phyloP scores from a whole-genome alignment of 2,888 invertebrate genomes.

The Malachius bipustulatus region DNA sequence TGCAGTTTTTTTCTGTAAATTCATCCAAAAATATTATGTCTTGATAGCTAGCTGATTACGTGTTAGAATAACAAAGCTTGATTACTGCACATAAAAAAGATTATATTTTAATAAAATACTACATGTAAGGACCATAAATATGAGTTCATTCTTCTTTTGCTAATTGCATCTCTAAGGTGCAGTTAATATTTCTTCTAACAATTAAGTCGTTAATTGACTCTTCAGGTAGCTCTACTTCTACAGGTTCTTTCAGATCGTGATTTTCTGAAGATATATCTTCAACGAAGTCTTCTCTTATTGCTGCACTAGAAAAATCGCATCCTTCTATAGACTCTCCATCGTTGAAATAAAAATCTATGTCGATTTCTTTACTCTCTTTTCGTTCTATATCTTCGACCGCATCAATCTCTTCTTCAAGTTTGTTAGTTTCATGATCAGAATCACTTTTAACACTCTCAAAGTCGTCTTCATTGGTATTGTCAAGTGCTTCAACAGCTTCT shows the following conservation, averaged over 20 bases:
- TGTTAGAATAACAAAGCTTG: too few relatives aligned
- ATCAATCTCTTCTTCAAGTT: conserved; percentile 5
- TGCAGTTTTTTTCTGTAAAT: too few relatives aligned
- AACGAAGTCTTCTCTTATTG: background rate
- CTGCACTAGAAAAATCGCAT: background rate
- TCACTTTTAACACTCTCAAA: conserved; percentile 7
- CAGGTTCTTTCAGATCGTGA: conserved; percentile 10
- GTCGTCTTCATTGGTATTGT: conserved; percentile 10
- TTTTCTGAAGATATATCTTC: conserved; percentile 6
- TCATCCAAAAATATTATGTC: too few relatives aligned
- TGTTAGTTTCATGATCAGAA: conserved; percentile 6
- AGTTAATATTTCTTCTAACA: conserved; percentile 23
- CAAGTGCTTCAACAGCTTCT: conserved; percentile 9
- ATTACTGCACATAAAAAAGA: too few relatives aligned
- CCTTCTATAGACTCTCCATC: conserved; percentile 2
- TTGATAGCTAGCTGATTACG: too few relatives aligned
- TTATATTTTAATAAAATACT: too few relatives aligned
- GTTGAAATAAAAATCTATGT: background rate
- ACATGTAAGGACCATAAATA: too few relatives aligned
- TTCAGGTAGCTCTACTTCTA: conserved; percentile 7
- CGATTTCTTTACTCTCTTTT: conserved; percentile 6
- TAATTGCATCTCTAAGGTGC: conserved; percentile 35
- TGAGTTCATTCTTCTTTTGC: conserved; percentile 30
- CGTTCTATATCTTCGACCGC: conserved; percentile 7
- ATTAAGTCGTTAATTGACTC: conserved; percentile 13